Evolutionary conservation across 2,797 vertebrate species (phyloP).

Genomic region (Pseudochaenichthys georgianus): DNA sequence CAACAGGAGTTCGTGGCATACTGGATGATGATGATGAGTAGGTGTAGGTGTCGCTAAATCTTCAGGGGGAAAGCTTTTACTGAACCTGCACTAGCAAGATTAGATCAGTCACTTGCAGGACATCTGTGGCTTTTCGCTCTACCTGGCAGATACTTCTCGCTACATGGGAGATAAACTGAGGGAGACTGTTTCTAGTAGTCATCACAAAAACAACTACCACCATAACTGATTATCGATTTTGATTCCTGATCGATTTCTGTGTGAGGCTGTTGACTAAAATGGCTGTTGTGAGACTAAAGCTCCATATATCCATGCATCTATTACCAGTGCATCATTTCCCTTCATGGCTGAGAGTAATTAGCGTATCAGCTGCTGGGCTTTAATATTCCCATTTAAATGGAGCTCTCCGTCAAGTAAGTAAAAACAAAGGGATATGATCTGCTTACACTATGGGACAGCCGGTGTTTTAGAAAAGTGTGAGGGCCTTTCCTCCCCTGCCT

Average conservation of each 20-base stretch:
- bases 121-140: slow-evolving; percentile 26
- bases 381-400: not conserved
- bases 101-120: slow-evolving; percentile 12
- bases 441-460: slow-evolving; percentile 24
- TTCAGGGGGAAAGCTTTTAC: slow-evolving; percentile 34
- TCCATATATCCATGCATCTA: too few species aligned
- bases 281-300: not conserved
- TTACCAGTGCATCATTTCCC: not conserved
- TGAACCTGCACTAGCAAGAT: slow-evolving; percentile 18
- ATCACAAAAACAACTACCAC: slow-evolving; percentile 14
- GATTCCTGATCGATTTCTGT: slow-evolving; percentile 19
- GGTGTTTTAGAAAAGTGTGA: slow-evolving; percentile 31
- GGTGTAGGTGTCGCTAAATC: slow-evolving; percentile 2
- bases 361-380: not conserved
- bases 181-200: slow-evolving; percentile 29
- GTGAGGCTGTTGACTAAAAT: slow-evolving; percentile 1
- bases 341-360: not conserved
- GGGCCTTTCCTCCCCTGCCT: slow-evolving; percentile 39
- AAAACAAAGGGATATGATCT: not conserved
- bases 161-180: slow-evolving; percentile 29
- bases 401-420: not conserved
- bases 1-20: not conserved
- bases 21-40: not conserved
- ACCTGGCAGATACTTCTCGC: slow-evolving; percentile 14
- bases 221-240: slow-evolving; percentile 39